Conservation (phyloP, 2,797 vertebrate genomes). For the Natrix natrix region DNA sequence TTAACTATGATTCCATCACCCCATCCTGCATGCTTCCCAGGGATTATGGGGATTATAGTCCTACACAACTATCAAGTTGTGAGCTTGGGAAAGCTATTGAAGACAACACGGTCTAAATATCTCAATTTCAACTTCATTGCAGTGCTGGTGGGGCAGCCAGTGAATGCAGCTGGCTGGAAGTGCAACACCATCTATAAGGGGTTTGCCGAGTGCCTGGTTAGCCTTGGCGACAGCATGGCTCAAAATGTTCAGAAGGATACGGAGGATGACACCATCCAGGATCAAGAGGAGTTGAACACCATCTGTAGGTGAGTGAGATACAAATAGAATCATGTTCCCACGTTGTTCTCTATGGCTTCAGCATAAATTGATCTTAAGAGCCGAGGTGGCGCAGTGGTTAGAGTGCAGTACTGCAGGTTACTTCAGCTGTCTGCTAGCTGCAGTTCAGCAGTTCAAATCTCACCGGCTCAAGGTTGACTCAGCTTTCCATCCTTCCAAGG, state of each 20-base stretch:
- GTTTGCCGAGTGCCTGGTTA: slow-evolving; percentile 90
- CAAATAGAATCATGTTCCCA: background rate
- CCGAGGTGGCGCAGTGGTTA: too few relatives aligned
- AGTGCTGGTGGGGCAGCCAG: slow-evolving; percentile 57
- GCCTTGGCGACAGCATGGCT: slow-evolving; percentile 87
- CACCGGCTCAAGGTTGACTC: too few relatives aligned
- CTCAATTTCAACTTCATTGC: background rate
- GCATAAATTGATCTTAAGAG: background rate
- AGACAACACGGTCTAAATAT: background rate
- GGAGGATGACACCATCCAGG: slow-evolving; percentile 70
- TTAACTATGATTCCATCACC: background rate
- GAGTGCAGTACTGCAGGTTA: too few relatives aligned
- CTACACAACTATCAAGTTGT: too few relatives aligned
- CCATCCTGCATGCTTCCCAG: background rate
- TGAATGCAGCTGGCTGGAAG: slow-evolving; percentile 71
- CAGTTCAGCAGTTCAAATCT: too few relatives aligned
- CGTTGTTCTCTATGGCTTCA: background rate
- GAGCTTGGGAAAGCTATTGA: background rate
- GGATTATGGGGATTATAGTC: background rate
- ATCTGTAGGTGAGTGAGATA: slow-evolving; percentile 87
- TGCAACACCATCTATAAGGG: slow-evolving; percentile 94
- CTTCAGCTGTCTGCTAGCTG: too few relatives aligned
- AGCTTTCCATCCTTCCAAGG: too few relatives aligned
- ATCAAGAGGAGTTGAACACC: slow-evolving; percentile 83
- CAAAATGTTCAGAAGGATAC: slow-evolving; percentile 71